Evolutionary conservation across 2,113 vertebrate genomes (phyloP).

Genomic region (Platichthys flesus): DNA sequence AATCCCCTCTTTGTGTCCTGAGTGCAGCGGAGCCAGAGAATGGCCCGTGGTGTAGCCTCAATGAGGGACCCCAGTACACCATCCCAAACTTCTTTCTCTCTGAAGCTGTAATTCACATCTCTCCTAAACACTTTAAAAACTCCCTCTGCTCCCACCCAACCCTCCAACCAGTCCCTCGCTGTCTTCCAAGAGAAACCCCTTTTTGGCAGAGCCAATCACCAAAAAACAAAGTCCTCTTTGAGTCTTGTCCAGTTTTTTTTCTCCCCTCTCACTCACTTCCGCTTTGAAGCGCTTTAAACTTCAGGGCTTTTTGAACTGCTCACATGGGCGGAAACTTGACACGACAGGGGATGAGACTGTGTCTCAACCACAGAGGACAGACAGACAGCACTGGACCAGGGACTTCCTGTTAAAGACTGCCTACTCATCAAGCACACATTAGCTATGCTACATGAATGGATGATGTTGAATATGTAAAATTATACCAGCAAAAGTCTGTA

Average conservation of each 20-base stretch:
- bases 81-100: conserved; percentile 73
- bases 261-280: conserved; percentile 84
- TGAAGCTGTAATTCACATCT: conserved; percentile 69
- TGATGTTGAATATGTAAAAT: conserved; percentile 7
- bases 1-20: conserved; percentile 86
- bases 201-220: conserved; percentile 63
- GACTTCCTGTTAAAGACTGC: conserved; percentile 47
- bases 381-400: conserved; percentile 28
- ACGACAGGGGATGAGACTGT: conserved; percentile 45
- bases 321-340: conserved; percentile 83
- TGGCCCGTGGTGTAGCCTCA: conserved; percentile 79
- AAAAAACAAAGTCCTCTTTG: conserved; percentile 88
- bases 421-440: conserved; percentile 20
- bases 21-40: conserved; percentile 87
- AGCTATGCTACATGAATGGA: conserved; percentile 9
- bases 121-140: conserved; percentile 53
- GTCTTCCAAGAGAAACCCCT: conserved; percentile 80
- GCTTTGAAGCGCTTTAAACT: conserved; percentile 88
- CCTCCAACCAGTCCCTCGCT: conserved; percentile 75
- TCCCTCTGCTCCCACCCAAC: conserved; percentile 54
- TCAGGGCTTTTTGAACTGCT: conserved; percentile 87
- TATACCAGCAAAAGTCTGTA: too few relatives aligned
- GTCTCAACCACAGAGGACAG: conserved; percentile 35
- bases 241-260: conserved; percentile 73
- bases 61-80: conserved; percentile 77